These are phyloP conservation scores for Heliconius erato DNA, from an alignment of 2,888 invertebrate genomes.

Conservation along the genomic window DNA sequence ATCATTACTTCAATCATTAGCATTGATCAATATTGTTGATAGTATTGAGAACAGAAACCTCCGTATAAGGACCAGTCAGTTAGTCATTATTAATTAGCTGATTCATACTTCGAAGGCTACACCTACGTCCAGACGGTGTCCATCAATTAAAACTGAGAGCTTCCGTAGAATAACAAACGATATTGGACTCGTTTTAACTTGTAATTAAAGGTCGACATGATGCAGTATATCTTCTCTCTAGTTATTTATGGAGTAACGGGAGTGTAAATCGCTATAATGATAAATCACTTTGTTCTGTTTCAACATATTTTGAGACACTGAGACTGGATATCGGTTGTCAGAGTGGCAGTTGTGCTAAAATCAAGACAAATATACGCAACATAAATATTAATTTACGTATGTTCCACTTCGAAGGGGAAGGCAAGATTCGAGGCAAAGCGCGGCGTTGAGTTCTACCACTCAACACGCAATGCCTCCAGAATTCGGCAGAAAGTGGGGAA, in stretches of 20 bases:
- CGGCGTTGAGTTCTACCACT: too few species aligned
- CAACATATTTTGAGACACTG: not conserved
- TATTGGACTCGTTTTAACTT: not conserved
- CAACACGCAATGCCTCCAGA: too few species aligned
- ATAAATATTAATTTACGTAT: not conserved
- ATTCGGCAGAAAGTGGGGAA: too few species aligned
- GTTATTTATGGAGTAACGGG: not conserved
- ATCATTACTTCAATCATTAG: conserved; percentile 13
- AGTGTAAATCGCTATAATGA: not conserved
- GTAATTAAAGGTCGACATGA: not conserved
- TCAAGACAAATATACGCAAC: not conserved
- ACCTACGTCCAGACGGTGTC: conserved; percentile 60
- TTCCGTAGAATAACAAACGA: conserved; percentile 56
- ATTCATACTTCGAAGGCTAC: conserved; percentile 73
- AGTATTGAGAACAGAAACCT: conserved; percentile 50
- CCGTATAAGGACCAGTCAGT: conserved; percentile 63
- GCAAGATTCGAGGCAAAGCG: too few species aligned
- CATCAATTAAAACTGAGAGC: conserved; percentile 52
- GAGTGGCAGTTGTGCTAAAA: not conserved
- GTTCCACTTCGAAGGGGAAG: not conserved
- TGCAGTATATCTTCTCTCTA: not conserved
- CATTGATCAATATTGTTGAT: conserved; percentile 30
- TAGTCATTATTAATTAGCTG: conserved; percentile 57
- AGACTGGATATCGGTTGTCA: not conserved
- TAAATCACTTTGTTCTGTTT: not conserved